phyloP scores from a whole-genome alignment of 2,888 invertebrate genomes.

The Trachelus stipa region DNA sequence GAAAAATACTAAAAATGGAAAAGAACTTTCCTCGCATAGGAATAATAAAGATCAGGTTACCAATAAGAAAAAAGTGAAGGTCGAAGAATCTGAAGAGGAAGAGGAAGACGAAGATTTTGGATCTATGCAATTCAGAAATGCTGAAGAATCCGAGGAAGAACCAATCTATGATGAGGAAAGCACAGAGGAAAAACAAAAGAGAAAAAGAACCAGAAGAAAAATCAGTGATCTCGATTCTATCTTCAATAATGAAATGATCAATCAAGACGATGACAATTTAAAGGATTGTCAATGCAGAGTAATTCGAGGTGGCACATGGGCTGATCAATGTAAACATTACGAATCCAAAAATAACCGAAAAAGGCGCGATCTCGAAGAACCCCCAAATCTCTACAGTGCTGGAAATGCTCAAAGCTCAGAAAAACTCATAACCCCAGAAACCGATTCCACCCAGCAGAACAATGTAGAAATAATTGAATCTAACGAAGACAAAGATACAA shows the following conservation, averaged over 20 bases:
- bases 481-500: background rate
- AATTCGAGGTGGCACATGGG: constrained; percentile 30
- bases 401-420: background rate
- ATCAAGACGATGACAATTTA: constrained; percentile 47
- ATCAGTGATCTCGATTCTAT: constrained; percentile 23
- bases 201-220: constrained; percentile 25
- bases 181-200: constrained; percentile 24
- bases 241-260: constrained; percentile 51
- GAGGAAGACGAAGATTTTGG: constrained; percentile 11
- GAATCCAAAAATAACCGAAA: constrained; percentile 8
- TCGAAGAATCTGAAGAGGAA: constrained; percentile 11
- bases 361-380: constrained; percentile 3
- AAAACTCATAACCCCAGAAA: background rate
- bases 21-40: background rate
- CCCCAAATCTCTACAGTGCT: background rate
- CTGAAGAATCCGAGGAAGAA: constrained; percentile 21
- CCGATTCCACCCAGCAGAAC: background rate
- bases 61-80: background rate
- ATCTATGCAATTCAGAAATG: constrained; percentile 22
- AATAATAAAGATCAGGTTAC: background rate
- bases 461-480: background rate
- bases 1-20: background rate
- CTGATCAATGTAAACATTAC: background rate
- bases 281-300: constrained; percentile 51
- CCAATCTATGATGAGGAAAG: constrained; percentile 1